Percentiles rank a stretch among this genome's conserved stretches.
Conservation (phyloP, 2,113 vertebrate species). For the Myxocyprinus asiaticus region DNA sequence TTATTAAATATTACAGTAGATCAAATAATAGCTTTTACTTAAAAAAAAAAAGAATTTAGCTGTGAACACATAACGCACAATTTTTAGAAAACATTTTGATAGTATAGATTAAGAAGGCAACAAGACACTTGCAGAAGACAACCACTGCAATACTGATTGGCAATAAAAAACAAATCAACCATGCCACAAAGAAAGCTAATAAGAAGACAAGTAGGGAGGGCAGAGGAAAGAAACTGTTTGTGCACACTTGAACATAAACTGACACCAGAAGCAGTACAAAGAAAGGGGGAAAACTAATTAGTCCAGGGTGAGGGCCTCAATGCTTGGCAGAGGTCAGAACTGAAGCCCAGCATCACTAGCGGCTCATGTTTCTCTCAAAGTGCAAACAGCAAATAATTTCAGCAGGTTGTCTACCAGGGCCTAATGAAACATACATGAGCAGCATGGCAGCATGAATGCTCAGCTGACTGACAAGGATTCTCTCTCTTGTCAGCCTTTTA, state of each 20-base stretch:
- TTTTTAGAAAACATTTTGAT: too few relatives aligned
- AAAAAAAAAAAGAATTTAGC: too few relatives aligned
- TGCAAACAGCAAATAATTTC: slow-evolving; percentile 61
- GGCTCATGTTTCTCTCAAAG: slow-evolving; percentile 66
- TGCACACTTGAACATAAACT: background rate
- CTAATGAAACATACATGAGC: slow-evolving; percentile 57
- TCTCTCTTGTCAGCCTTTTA: slow-evolving; percentile 44
- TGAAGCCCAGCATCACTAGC: slow-evolving; percentile 55
- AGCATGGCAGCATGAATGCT: slow-evolving; percentile 35
- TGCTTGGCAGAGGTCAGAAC: slow-evolving; percentile 61
- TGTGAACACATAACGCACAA: too few relatives aligned
- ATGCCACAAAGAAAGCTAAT: background rate
- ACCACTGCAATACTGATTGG: background rate
- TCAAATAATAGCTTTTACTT: too few relatives aligned
- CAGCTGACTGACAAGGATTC: slow-evolving; percentile 49
- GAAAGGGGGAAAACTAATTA: slow-evolving; percentile 69
- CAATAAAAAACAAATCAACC: background rate
- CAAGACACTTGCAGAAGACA: background rate
- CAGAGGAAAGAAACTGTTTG: background rate
- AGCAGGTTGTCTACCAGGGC: slow-evolving; percentile 58
- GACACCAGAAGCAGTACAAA: slow-evolving; percentile 44
- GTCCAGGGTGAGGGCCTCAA: slow-evolving; percentile 60
- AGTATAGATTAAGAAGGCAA: too few relatives aligned
- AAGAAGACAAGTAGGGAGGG: background rate
- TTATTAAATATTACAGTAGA: too few relatives aligned